Percentiles rank a stretch among this genome's conserved stretches.
Conservation (phyloP, 2,888 invertebrate species). For the Pelosia muscerda region DNA sequence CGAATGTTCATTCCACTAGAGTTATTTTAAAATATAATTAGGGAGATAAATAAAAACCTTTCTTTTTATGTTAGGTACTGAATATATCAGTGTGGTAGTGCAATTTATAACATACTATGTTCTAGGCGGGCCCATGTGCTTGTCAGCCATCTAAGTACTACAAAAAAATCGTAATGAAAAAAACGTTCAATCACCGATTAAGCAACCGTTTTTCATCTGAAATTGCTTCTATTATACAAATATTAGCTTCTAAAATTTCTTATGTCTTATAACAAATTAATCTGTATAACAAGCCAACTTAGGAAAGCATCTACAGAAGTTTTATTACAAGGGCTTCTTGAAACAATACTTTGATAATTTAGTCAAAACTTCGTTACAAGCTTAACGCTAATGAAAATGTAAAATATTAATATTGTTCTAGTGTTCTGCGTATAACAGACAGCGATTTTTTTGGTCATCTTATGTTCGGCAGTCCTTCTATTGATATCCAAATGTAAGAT, state of each 20-base stretch:
- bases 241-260: slow-evolving; percentile 6
- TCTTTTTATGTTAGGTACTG: not conserved
- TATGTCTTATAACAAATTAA: slow-evolving; percentile 41
- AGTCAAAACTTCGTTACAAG: slow-evolving; percentile 19
- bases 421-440: not conserved
- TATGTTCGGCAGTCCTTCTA: no score
- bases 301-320: slow-evolving; percentile 33
- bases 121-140: no score
- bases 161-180: no score
- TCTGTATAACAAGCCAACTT: slow-evolving; percentile 37
- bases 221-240: not conserved
- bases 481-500: no score
- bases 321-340: slow-evolving; percentile 33
- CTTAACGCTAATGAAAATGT: slow-evolving; percentile 9
- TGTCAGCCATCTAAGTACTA: no score
- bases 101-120: no score
- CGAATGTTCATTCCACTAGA: no score
- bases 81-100: not conserved
- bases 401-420: slow-evolving; percentile 1
- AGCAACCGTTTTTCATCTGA: not conserved
- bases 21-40: no score
- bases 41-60: no score
- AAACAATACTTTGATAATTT: slow-evolving; percentile 34
- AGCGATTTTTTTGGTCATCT: not conserved
- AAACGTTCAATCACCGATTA: not conserved